Evolutionary conservation across 2,888 invertebrate genomes (phyloP), one percentile per base, ranked within the genome.

Genomic region (Eutolmus rufibarbis): DNA sequence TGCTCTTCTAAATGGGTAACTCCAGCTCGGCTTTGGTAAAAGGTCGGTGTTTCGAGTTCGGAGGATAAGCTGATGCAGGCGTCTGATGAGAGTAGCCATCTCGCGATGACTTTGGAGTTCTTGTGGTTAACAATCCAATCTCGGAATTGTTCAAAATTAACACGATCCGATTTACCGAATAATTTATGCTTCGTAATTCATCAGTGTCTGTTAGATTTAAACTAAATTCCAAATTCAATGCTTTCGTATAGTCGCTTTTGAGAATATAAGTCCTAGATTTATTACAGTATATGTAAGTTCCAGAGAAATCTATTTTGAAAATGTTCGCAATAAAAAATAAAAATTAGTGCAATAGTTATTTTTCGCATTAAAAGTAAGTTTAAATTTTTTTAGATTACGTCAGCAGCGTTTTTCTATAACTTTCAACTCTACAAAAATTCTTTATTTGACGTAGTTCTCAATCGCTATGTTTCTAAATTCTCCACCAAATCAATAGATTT

Each of bases 11-110:
- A 94, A 93, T 98, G 98, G 31, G 98, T 98, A 46, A 98, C 98
- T 46, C 98, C 98, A 66, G 98, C 97, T 88, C 98, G 93, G 86
- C 98, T 98, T 92, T 98, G 98, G 92, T 98, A 98, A 91, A 98
- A 98, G 0, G 98, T 98, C 0, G 96, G 96, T 1, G 97, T 97
- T 92, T 97, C 97, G 91, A 96, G 93, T 91, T 97, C 97, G 88
- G 96, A 96, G 76, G 96, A 95, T 5, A 97, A 93, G 84, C 95
- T 95, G 74, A 96, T 95, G 90, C 95, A 94, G 3, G 94, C 66
- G 90, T 96, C 96, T n/a, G 85, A 57, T 1, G 95, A 94, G 28
- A 98, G 92, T 89, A 98, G 93, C 98, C 98, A 98, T 90, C 95
- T 95, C 0, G 96, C 96, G 16, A 97, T 92, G 23, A 96, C 95